Percentiles rank a stretch among this genome's conserved stretches.
Evolutionary conservation across 1,140 invertebrate species (phyloP).

Genomic region (Hypothenemus hampei): DNA sequence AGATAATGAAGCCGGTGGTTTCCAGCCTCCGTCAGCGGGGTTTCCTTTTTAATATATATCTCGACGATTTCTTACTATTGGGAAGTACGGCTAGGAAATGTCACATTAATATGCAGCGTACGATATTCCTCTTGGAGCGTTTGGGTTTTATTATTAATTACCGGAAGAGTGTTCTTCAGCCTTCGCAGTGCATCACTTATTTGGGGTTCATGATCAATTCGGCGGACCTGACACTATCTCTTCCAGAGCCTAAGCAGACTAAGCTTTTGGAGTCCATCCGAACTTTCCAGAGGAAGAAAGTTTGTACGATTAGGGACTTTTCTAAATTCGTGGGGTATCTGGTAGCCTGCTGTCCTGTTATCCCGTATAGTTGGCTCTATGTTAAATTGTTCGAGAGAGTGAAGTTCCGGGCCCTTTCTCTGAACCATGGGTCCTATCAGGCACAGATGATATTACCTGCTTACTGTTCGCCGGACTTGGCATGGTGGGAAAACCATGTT

Average conservation of each 20-base stretch:
- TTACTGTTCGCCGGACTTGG: neutral
- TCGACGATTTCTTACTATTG: neutral
- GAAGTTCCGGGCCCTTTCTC: conserved; percentile 16
- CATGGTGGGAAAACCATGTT: conserved; percentile 11
- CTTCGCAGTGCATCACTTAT: neutral
- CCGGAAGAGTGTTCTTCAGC: neutral
- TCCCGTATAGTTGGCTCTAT: conserved; percentile 27
- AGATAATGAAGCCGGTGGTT: conserved; percentile 11
- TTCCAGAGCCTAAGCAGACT: too few species aligned
- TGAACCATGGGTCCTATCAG: neutral
- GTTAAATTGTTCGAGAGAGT: conserved; percentile 25
- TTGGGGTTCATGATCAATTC: neutral
- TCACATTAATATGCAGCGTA: neutral
- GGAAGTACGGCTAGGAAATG: neutral
- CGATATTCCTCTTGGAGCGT: neutral
- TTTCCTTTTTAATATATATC: neutral
- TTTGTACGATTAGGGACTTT: too few species aligned
- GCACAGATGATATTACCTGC: neutral
- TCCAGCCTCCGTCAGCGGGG: neutral
- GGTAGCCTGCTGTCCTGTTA: neutral
- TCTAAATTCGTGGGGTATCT: too few species aligned
- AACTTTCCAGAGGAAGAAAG: too few species aligned
- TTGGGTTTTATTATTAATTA: neutral
- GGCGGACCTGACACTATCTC: too few species aligned
- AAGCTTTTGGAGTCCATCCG: too few species aligned